A percentile compares a stretch with the other conserved stretches of the same genome.
These are phyloP conservation scores for Operophtera brumata DNA, from an alignment of 2,888 invertebrate species.

Conservation along the genomic window DNA sequence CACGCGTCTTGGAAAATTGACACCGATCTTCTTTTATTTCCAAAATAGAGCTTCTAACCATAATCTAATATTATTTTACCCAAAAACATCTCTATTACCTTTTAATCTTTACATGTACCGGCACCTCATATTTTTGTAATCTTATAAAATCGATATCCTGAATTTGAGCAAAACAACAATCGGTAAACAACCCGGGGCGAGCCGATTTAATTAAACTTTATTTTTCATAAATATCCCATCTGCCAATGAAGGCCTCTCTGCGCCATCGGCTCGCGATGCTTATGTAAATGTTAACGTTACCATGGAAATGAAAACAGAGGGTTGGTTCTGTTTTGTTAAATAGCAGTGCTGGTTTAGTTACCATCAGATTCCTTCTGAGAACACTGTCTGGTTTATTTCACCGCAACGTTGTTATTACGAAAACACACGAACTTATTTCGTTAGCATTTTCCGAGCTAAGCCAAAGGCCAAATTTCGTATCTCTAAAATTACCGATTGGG, in stretches of 20 bases:
- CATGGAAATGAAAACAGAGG: slow-evolving; percentile 18
- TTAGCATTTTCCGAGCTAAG: too few species aligned
- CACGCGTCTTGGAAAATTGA: too few species aligned
- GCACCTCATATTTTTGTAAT: slow-evolving; percentile 4
- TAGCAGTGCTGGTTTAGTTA: slow-evolving; percentile 6
- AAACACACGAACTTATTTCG: too few species aligned
- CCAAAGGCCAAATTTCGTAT: too few species aligned
- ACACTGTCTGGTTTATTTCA: too few species aligned
- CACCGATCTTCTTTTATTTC: too few species aligned
- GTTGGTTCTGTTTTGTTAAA: slow-evolving; percentile 11
- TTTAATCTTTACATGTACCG: neutral
- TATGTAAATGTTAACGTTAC: slow-evolving; percentile 29
- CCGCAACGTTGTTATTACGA: too few species aligned
- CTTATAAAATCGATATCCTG: slow-evolving; percentile 2
- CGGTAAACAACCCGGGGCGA: slow-evolving; percentile 14
- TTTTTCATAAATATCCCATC: slow-evolving; percentile 29
- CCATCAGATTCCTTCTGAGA: too few species aligned
- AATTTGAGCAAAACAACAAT: slow-evolving; percentile 2
- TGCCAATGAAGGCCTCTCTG: slow-evolving; percentile 24
- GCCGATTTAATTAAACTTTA: slow-evolving; percentile 28
- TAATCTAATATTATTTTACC: neutral
- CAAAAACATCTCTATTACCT: neutral
- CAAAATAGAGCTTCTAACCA: too few species aligned
- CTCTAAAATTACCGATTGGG: too few species aligned
- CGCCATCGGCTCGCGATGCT: slow-evolving; percentile 19